Evolutionary conservation across 2,888 invertebrate species (phyloP).

Genomic region (Polylopha cassiicola): DNA sequence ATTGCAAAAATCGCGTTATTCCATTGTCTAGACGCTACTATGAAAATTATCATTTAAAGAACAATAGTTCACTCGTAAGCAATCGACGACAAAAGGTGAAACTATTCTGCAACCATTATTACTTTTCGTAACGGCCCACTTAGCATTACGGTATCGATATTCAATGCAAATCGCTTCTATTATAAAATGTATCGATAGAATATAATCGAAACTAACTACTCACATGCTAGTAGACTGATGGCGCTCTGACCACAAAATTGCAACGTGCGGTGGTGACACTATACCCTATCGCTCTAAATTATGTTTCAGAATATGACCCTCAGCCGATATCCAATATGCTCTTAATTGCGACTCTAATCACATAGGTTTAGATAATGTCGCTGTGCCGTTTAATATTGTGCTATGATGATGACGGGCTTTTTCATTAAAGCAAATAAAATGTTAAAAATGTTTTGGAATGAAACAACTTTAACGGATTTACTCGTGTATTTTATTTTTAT

Average conservation of each 20-base stretch:
- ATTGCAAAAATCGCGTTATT: not conserved
- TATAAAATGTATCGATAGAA: slow-evolving; percentile 14
- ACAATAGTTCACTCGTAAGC: slow-evolving; percentile 27
- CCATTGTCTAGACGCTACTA: slow-evolving; percentile 8
- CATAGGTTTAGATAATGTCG: not conserved
- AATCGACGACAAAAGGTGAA: slow-evolving; percentile 26
- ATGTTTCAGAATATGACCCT: slow-evolving; percentile 2
- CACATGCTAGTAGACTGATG: slow-evolving; percentile 14
- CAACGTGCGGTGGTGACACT: slow-evolving; percentile 18
- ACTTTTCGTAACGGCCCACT: slow-evolving; percentile 22
- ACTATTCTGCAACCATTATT: slow-evolving; percentile 24
- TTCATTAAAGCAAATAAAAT: no score
- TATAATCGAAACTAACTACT: slow-evolving; percentile 13
- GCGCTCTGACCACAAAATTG: slow-evolving; percentile 21
- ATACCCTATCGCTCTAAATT: slow-evolving; percentile 17
- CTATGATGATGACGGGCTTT: no score
- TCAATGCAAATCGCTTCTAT: slow-evolving; percentile 21
- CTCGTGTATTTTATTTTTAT: no score
- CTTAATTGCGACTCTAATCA: not conserved
- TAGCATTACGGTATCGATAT: slow-evolving; percentile 16
- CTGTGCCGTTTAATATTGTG: no score
- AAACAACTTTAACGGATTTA: no score
- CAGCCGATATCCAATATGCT: not conserved
- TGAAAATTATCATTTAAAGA: slow-evolving; percentile 29
- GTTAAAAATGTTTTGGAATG: no score